A percentile compares a stretch with the other conserved stretches of the same genome.
These are phyloP conservation scores for Lithobius niger DNA, from an alignment of 1,140 invertebrate genomes.

Conservation along the genomic window DNA sequence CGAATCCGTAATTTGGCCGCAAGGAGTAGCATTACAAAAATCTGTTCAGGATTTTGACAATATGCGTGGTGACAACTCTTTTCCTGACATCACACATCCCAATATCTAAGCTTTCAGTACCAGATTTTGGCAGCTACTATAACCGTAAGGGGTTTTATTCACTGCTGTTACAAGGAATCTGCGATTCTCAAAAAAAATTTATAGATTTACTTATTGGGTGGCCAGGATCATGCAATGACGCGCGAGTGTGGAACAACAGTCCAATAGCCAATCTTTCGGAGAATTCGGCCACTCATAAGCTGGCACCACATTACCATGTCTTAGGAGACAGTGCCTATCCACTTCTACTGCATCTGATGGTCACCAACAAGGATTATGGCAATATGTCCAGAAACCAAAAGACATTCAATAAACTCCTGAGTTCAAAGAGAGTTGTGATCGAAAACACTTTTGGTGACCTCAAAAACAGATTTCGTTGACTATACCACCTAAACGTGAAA, in stretches of 20 bases:
- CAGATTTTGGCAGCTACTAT: not conserved
- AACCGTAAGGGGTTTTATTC: constrained; percentile 7
- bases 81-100: too few species aligned
- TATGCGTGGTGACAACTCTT: too few species aligned
- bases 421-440: constrained; percentile 21
- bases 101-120: too few species aligned
- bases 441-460: constrained; percentile 27
- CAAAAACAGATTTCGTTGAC: constrained; percentile 25
- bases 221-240: constrained; percentile 14
- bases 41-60: too few species aligned
- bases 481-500: constrained; percentile 21
- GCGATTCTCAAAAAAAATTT: constrained; percentile 11
- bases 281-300: not conserved
- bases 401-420: constrained; percentile 23
- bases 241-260: constrained; percentile 10
- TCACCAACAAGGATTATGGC: constrained; percentile 25
- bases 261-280: not conserved
- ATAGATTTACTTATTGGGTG: constrained; percentile 13
- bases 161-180: constrained; percentile 10
- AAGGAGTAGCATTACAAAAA: too few species aligned
- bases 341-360: constrained; percentile 22
- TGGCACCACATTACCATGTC: constrained; percentile 20
- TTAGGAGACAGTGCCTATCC: constrained; percentile 30
- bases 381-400: constrained; percentile 21
- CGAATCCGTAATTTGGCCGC: too few species aligned